Evolutionary conservation across 92 coral and sea anemone genomes (phyloP), one percentile per base, ranked within the genome.

Genomic region (Anthopleura xanthogrammica): DNA sequence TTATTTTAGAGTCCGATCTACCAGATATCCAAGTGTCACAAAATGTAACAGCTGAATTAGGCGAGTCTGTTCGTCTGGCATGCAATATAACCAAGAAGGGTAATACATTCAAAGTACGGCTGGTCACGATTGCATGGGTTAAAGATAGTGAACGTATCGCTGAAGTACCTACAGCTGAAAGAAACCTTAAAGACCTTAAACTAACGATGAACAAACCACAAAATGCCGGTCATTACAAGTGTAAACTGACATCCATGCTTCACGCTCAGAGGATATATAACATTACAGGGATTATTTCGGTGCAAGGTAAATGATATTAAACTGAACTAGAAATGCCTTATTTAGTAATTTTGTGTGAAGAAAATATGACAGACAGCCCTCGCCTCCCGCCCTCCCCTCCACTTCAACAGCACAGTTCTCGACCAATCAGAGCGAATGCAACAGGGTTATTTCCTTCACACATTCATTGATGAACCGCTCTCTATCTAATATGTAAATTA

Each of bases 71-170:
- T 42, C 54, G 62, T 12, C 77, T 91, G 19, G 24, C 20, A 19
- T 91, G 94, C 70, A 91, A 88, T 75, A 41, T 91, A 46, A 91
- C 94, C 17, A 41, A 71, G 42, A 57, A 62, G 12, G 80, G 81
- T 22, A 9, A 20, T 16, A 3, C 2, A 7, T 40, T 62, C 23
- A 39, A 23, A 9, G 48, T 88, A 23, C 16, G 13, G 16, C 75
- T 91, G 48, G 82, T 82, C 62, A 76, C 83, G 6, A 79, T 91
- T 60, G 90, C 83, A 2, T 91, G 94, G 94, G 64, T 74, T 64
- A 91, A 91, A 62, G 87, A 85, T 57, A 76, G 73, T 7, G 75
- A 42, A 41, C 40, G 77, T 11, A 62, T 85, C 42, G 14, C 81
- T 22, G 76, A 56, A 62, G 83, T 88, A 41, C 90, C 90, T 41